phyloP scores from a whole-genome alignment of 2,888 invertebrate genomes.

The Drosophila anomelani region DNA sequence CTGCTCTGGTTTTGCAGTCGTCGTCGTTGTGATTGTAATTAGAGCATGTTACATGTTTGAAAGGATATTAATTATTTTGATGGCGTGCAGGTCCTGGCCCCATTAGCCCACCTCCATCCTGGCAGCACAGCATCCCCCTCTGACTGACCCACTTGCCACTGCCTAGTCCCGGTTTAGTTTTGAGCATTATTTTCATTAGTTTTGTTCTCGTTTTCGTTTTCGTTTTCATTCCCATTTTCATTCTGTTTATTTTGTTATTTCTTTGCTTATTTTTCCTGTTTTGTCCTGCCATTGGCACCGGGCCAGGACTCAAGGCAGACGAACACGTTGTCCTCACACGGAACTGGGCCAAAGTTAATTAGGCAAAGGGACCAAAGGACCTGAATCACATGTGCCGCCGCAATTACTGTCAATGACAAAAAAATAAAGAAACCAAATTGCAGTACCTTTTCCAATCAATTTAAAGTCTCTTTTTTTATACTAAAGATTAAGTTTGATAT shows the following conservation, averaged over 20 bases:
- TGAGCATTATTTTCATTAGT: slow-evolving; percentile 59
- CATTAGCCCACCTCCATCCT: slow-evolving; percentile 38
- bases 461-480: not conserved
- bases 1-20: slow-evolving; percentile 29
- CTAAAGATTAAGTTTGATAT: not conserved
- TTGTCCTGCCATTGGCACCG: slow-evolving; percentile 17
- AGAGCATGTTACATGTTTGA: slow-evolving; percentile 75
- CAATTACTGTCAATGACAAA: slow-evolving; percentile 1
- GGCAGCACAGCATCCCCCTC: slow-evolving; percentile 46
- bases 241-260: slow-evolving; percentile 4
- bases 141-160: slow-evolving; percentile 63
- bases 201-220: slow-evolving; percentile 33
- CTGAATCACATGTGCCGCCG: slow-evolving; percentile 20
- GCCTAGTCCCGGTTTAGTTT: slow-evolving; percentile 6
- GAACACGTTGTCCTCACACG: slow-evolving; percentile 39
- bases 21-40: slow-evolving; percentile 61
- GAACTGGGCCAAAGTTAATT: slow-evolving; percentile 38
- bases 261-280: slow-evolving; percentile 19
- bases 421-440: no score
- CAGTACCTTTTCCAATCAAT: slow-evolving; percentile 2
- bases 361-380: slow-evolving; percentile 6
- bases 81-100: slow-evolving; percentile 50
- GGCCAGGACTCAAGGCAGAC: slow-evolving; percentile 14
- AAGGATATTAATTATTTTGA: slow-evolving; percentile 79
- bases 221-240: slow-evolving; percentile 15